Percentiles rank a stretch among this genome's conserved stretches.
phyloP scores from a whole-genome alignment of 2,888 invertebrate species.

The Tetranychus truncatus region DNA sequence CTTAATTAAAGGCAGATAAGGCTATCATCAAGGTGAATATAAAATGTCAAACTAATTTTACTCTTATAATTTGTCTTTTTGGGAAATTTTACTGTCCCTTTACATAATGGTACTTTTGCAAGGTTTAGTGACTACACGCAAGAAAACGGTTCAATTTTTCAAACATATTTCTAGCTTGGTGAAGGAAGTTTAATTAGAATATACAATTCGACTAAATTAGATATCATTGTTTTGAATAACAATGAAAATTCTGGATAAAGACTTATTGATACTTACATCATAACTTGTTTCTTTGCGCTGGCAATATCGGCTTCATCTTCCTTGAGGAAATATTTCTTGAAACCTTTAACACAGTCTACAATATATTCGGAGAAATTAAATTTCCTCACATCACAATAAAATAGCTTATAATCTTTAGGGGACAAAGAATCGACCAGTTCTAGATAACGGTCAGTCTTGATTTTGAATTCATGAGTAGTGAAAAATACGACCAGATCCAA shows the following conservation, averaged over 20 bases:
- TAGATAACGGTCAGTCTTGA: not conserved
- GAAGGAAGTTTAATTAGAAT: too few relatives aligned
- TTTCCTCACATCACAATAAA: not conserved
- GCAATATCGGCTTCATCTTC: not conserved
- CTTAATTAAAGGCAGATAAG: too few relatives aligned
- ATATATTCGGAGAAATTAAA: not conserved
- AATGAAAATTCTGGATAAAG: not conserved
- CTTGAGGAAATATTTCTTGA: not conserved
- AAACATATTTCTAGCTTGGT: too few relatives aligned
- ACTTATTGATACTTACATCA: not conserved
- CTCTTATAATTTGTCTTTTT: too few relatives aligned
- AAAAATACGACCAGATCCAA: slow-evolving; percentile 6
- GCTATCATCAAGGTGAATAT: too few relatives aligned
- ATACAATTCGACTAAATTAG: too few relatives aligned
- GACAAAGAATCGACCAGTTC: slow-evolving; percentile 6
- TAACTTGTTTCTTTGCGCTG: slow-evolving; percentile 1
- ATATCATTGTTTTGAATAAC: not conserved
- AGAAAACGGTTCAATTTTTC: too few relatives aligned
- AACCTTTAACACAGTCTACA: not conserved
- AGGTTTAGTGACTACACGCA: too few relatives aligned
- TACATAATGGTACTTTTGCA: too few relatives aligned
- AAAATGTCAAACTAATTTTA: too few relatives aligned
- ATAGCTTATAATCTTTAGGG: slow-evolving; percentile 3
- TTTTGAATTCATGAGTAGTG: slow-evolving; percentile 8
- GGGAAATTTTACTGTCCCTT: too few relatives aligned